Evolutionary conservation across 2,113 vertebrate species (phyloP).

Genomic region (Chrysemys picta): DNA sequence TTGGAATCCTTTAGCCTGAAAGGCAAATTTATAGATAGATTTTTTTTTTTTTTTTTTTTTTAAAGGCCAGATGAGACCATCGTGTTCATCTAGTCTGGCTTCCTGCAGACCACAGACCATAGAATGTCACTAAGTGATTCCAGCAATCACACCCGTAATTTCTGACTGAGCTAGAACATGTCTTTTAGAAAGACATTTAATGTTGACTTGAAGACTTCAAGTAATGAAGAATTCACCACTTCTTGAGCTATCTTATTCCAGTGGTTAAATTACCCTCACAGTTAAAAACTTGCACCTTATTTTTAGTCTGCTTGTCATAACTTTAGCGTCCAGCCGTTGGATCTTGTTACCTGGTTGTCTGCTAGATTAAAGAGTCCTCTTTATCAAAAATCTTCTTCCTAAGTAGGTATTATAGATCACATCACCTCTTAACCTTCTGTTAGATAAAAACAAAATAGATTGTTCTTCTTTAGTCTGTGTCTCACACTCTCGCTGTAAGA

Average conservation of each 20-base stretch:
- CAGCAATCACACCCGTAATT: neutral
- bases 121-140: neutral
- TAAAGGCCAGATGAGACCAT: neutral
- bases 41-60: no score
- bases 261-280: neutral
- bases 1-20: neutral
- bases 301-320: neutral
- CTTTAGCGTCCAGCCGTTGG: neutral
- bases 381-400: neutral
- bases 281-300: neutral
- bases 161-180: neutral
- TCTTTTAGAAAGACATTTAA: neutral
- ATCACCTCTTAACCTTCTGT: neutral
- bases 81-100: neutral
- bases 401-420: neutral
- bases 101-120: neutral
- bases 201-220: neutral
- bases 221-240: neutral
- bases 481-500: neutral
- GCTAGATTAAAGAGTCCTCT: neutral
- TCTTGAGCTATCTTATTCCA: neutral
- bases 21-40: neutral
- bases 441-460: neutral
- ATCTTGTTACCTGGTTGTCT: neutral
- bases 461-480: neutral